Evolutionary conservation across 1,140 invertebrate genomes (phyloP), one percentile per base, ranked within the genome.

Genomic region (Dendroctonus ponderosae): DNA sequence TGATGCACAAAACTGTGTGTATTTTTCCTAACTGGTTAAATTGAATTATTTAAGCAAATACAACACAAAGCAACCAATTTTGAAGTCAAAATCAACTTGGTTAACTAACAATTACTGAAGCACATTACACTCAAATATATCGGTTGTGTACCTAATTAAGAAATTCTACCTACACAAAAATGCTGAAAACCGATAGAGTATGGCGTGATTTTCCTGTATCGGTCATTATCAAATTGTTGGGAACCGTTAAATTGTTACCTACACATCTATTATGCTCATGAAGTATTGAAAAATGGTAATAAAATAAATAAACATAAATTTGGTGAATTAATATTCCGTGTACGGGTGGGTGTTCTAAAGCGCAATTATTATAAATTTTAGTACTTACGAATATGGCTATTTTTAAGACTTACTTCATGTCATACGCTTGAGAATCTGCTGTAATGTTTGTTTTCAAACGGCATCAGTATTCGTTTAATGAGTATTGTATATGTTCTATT

Each of bases 161-260:
- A 42, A 65, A 65, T 57, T 57, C 62, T 40, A 14, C 62, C 62
- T 42, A 65, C 62, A 57, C 62, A 14, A 54, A 63, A 54, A 54
- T 62, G 44, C 26, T 5, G 37, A n/a, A 62, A 48, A 53, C 42
- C 42, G 40, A 63, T 63, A 63, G 54, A 49, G 6, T 54, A 53
- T 63, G 42, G 50, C 61, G 42, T 63, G 50, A 63, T 63, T 63
- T 63, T 63, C 50, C 42, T 38, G 42, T 53, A 43, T 53, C 50
- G 40, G 12, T 14, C 49, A 53, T 63, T 63, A 63, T 53, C 54
- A 53, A 53, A 37, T 38, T 54, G 41, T 53, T 53, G 6, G 61
- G 26, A 53, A 53, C 61, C 61, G 61, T 63, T 63, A 63, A 63
- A 63, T 63, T 63, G 42, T 63, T 63, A 63, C 61, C 61, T 63